Evolutionary conservation across 1,140 invertebrate species (phyloP), one percentile per base, ranked within the genome.

Genomic region (Proales similis): DNA sequence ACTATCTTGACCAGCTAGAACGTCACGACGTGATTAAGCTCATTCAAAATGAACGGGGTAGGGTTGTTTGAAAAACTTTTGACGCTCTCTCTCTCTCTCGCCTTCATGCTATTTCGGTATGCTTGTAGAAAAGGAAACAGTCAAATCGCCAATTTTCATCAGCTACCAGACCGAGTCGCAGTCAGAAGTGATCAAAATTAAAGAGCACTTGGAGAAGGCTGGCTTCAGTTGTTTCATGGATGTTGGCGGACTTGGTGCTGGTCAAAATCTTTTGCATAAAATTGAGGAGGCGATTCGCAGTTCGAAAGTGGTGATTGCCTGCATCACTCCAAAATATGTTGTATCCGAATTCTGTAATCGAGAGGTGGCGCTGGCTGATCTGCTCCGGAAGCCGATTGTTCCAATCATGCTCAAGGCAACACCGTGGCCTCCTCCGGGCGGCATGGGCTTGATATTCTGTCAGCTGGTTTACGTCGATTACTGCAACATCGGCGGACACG

Each of bases 161-260:
- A 77, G 75, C 63, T 75, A 74, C 63, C 77, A 79, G 66, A 77
- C 76, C 74, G 75, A 78, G 57, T 68, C 66, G 4, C 77, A 78
- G 60, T 70, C 74, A 43, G 67, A 73, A 29, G 72, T 73, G 6
- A 64, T 69, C 19, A 64, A 67, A 5, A 53, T 78, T 5, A 49
- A 75, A 38, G 70, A 74, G 24, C 65, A 68, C 39, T 66, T 79
- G 22, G 76, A 78, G 53, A 67, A 71, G 24, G 65, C 70, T 7
- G 77, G 77, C 3, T 76, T 71, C 62, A 69, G 70, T 17, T 78
- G 76, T 65, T 79, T 77, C 75, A 78, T 78, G 76, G 77, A 79
- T 65, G 71, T 77, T 43, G 76, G 76, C 49, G 73, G 77, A 65
- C 69, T 78, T 64, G 72, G 74, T 12, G 75, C 71, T 11, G 77